phyloP scores from a whole-genome alignment of 2,113 vertebrate species.

The Pachypanchax playfairii region DNA sequence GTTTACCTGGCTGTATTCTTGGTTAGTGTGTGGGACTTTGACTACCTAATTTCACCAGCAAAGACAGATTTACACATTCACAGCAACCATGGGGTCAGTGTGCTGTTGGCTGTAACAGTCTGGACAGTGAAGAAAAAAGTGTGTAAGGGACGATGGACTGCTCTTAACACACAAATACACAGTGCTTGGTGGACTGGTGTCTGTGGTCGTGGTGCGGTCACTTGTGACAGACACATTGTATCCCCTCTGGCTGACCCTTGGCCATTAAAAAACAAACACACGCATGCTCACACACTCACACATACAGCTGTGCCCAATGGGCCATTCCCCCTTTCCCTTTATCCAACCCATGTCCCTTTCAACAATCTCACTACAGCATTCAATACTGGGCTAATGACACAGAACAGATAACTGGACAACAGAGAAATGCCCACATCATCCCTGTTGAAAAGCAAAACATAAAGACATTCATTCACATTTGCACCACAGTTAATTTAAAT shows the following conservation, averaged over 20 bases:
- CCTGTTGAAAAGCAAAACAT: conserved; percentile 54
- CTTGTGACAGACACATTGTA: conserved; percentile 71
- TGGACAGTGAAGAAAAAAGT: conserved; percentile 50
- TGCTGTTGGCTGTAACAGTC: conserved; percentile 73
- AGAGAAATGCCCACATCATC: conserved; percentile 44
- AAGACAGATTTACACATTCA: conserved; percentile 42
- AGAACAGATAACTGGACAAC: conserved; percentile 65
- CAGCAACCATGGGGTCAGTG: conserved; percentile 61
- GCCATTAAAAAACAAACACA: conserved; percentile 30
- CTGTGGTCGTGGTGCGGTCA: conserved; percentile 71
- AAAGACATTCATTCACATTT: conserved; percentile 51
- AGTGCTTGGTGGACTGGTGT: conserved; percentile 47
- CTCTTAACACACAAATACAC: conserved; percentile 31
- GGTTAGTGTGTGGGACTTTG: conserved; percentile 46
- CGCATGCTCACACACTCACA: conserved; percentile 31
- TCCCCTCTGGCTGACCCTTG: conserved; percentile 72
- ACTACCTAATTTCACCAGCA: conserved; percentile 40
- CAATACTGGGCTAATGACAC: conserved; percentile 70
- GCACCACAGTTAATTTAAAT: too few relatives aligned
- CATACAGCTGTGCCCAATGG: conserved; percentile 43
- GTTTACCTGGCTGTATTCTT: conserved; percentile 64
- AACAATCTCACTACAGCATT: conserved; percentile 50
- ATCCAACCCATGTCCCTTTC: conserved; percentile 51
- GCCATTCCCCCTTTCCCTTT: conserved; percentile 47
- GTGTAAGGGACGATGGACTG: conserved; percentile 47